A percentile compares a stretch with the other conserved stretches of the same genome.
Conservation (phyloP, 2,113 vertebrate genomes). For the Arizona elegans region DNA sequence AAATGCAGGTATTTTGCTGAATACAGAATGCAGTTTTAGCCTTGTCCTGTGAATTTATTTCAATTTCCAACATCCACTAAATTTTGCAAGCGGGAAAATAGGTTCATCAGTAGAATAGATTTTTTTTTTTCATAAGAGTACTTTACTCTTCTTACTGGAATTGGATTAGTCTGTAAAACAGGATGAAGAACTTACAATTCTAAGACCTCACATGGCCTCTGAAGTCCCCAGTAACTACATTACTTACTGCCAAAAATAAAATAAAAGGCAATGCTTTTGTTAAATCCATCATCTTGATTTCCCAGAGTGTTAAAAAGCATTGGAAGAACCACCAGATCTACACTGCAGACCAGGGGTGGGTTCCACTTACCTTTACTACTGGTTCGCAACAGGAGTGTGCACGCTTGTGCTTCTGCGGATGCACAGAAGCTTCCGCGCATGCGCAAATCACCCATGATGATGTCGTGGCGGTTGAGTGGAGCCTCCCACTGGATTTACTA, state of each 20-base stretch:
- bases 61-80: neutral
- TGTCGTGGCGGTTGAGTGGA: too few relatives aligned
- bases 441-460: too few relatives aligned
- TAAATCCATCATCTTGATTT: neutral
- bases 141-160: neutral
- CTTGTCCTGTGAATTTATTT: neutral
- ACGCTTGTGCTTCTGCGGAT: too few relatives aligned
- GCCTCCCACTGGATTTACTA: too few relatives aligned
- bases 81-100: neutral
- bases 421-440: too few relatives aligned
- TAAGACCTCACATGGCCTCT: neutral
- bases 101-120: neutral
- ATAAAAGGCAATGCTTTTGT: neutral
- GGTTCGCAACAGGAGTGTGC: too few relatives aligned
- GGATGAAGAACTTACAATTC: neutral
- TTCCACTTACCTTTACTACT: too few relatives aligned
- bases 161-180: neutral
- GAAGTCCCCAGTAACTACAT: neutral
- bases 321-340: neutral
- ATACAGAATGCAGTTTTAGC: neutral
- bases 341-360: neutral
- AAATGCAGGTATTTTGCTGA: neutral
- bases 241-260: neutral
- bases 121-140: neutral
- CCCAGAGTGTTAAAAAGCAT: neutral